phyloP scores from a whole-genome alignment of 2,888 invertebrate genomes.

The Bellardia pandia region DNA sequence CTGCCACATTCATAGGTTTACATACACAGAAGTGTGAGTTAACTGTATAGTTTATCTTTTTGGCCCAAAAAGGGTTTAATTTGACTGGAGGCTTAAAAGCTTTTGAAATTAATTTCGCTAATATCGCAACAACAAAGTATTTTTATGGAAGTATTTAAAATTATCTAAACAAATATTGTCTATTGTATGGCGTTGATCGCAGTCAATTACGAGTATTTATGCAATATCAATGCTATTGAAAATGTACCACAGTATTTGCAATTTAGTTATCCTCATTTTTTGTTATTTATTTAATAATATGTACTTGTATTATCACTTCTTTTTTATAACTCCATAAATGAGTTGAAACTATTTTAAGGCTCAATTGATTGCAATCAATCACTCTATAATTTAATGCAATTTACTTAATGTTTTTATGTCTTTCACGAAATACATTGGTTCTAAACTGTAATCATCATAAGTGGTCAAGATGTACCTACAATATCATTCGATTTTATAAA shows the following conservation, averaged over 20 bases:
- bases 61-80: conserved; percentile 3
- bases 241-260: too few species aligned
- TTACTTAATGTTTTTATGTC: conserved; percentile 44
- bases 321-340: not conserved
- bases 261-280: too few species aligned
- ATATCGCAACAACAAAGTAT: not conserved
- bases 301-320: not conserved
- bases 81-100: not conserved
- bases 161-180: not conserved
- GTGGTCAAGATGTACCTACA: not conserved
- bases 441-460: conserved; percentile 26
- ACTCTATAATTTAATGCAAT: conserved; percentile 54
- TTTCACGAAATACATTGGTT: conserved; percentile 15
- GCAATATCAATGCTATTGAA: too few species aligned
- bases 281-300: too few species aligned
- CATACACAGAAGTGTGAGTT: conserved; percentile 9
- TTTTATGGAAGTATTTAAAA: not conserved
- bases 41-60: not conserved
- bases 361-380: not conserved
- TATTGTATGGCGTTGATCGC: not conserved
- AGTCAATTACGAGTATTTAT: too few species aligned
- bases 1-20: not conserved
- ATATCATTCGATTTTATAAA: conserved; percentile 17
- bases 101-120: conserved; percentile 24
- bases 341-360: not conserved